Conservation (phyloP, 2,113 vertebrate genomes). For the Prolemur simus region DNA sequence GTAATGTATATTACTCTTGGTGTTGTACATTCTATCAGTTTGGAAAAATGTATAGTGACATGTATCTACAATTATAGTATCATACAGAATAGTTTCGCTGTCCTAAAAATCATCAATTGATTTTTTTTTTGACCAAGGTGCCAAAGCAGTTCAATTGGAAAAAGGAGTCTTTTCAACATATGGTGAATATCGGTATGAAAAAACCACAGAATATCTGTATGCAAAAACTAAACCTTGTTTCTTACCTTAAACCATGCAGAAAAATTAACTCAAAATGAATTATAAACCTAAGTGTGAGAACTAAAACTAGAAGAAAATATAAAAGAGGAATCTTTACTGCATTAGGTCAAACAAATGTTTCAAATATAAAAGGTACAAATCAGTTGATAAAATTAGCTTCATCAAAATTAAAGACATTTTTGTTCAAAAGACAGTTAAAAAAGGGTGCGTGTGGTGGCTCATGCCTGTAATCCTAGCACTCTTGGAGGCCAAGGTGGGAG, state of each 20-base stretch:
- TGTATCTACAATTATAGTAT: background rate
- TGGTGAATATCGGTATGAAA: background rate
- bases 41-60: background rate
- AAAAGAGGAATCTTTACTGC: background rate
- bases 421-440: constrained; percentile 1
- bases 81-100: background rate
- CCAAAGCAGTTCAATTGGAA: background rate
- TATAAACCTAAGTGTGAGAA: background rate
- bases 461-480: too few species aligned
- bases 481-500: too few species aligned
- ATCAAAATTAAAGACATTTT: constrained; percentile 19
- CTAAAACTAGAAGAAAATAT: background rate
- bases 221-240: constrained; percentile 8
- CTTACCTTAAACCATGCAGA: background rate
- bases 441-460: background rate
- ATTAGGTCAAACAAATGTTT: constrained; percentile 7
- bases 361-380: background rate
- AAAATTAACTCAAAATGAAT: background rate
- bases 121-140: background rate
- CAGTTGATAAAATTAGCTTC: background rate
- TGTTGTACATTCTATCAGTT: background rate
- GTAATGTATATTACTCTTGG: background rate
- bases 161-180: background rate
- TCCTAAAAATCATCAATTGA: background rate
- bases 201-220: background rate